Evolutionary conservation across 2,113 vertebrate genomes (phyloP).

Genomic region (Dicentrarchus labrax): DNA sequence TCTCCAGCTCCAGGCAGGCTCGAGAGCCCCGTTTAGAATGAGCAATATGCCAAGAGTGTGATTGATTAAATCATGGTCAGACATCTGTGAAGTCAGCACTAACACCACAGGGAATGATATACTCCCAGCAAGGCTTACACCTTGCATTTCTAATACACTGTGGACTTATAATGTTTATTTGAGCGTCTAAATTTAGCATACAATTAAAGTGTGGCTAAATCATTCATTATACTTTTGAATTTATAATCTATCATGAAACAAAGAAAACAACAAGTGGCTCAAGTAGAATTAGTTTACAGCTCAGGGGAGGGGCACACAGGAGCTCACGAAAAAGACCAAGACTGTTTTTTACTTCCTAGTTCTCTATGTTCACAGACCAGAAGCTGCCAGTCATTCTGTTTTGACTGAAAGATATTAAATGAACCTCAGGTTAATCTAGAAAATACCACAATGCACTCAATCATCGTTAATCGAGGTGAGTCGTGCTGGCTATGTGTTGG

Average conservation of each 20-base stretch:
- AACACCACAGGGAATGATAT: slow-evolving; percentile 59
- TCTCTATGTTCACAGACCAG: slow-evolving; percentile 24
- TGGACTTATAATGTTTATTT: slow-evolving; percentile 27
- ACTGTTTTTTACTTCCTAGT: not conserved
- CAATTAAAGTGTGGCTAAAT: slow-evolving; percentile 64
- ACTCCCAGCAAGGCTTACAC: slow-evolving; percentile 57
- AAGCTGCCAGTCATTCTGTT: slow-evolving; percentile 52
- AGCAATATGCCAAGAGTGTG: slow-evolving; percentile 57
- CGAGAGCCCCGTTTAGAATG: slow-evolving; percentile 52
- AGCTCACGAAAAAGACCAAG: slow-evolving; percentile 10
- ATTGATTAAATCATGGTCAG: slow-evolving; percentile 74
- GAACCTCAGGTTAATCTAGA: slow-evolving; percentile 63
- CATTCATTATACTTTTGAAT: slow-evolving; percentile 52
- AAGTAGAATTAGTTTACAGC: slow-evolving; percentile 57
- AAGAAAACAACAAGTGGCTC: slow-evolving; percentile 50
- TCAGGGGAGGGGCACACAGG: slow-evolving; percentile 15
- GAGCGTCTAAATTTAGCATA: slow-evolving; percentile 67
- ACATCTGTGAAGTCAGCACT: slow-evolving; percentile 78
- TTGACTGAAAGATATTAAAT: slow-evolving; percentile 58
- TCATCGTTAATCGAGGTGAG: slow-evolving; percentile 43
- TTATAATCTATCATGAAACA: slow-evolving; percentile 55
- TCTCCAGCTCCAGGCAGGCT: slow-evolving; percentile 28
- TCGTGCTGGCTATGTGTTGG: slow-evolving; percentile 31
- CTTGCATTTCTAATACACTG: slow-evolving; percentile 59
- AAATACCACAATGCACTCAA: slow-evolving; percentile 52